Evolutionary conservation across 2,113 vertebrate species (phyloP).

Genomic region (Pelvicachromis taeniatus): DNA sequence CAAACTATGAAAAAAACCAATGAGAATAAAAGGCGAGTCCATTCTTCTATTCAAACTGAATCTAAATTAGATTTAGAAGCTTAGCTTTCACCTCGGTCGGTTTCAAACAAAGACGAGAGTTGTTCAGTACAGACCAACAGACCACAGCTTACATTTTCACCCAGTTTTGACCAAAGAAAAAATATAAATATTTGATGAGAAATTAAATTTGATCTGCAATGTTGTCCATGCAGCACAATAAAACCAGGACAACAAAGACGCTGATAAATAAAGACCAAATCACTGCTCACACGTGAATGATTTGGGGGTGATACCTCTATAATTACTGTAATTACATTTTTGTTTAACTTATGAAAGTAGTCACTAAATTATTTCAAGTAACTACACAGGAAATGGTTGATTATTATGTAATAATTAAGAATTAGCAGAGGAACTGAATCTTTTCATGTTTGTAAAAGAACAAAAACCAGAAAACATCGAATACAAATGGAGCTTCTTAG

Average conservation of each 20-base stretch:
- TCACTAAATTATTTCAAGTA: neutral
- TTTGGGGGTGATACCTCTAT: neutral
- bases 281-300: neutral
- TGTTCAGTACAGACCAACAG: neutral
- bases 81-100: neutral
- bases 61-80: neutral
- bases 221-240: neutral
- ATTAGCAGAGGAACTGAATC: neutral
- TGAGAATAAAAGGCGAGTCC: too few species aligned
- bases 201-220: neutral
- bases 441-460: neutral
- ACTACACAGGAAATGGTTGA: neutral
- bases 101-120: neutral
- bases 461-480: neutral
- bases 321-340: neutral
- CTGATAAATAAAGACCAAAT: neutral
- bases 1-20: neutral
- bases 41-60: neutral
- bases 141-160: neutral
- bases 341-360: neutral
- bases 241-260: neutral
- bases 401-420: neutral
- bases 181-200: neutral
- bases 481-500: neutral
- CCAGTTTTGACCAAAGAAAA: neutral